phyloP scores from a whole-genome alignment of 1,140 invertebrate species.

The Hesperophylax magnus region DNA sequence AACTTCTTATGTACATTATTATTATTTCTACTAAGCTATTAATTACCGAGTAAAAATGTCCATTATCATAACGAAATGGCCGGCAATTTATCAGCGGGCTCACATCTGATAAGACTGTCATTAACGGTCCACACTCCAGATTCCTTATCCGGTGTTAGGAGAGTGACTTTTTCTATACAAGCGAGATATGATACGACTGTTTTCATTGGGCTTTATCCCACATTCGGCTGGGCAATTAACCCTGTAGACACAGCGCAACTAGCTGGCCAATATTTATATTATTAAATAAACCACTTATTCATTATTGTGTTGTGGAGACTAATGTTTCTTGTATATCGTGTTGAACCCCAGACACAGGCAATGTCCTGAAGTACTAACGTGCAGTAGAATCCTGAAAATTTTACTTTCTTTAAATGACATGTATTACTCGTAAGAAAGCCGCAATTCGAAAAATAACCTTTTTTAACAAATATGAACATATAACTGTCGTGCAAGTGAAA shows the following conservation, averaged over 20 bases:
- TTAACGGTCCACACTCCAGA: constrained; percentile 25
- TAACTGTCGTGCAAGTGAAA: too few species aligned
- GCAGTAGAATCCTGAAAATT: too few species aligned
- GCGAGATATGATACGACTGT: constrained; percentile 18
- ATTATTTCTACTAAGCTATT: constrained; percentile 17
- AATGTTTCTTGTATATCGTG: too few species aligned
- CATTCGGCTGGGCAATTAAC: neutral
- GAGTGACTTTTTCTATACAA: constrained; percentile 30
- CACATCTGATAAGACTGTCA: constrained; percentile 37
- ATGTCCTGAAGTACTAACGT: too few species aligned
- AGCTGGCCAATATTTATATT: neutral
- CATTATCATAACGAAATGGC: constrained; percentile 42
- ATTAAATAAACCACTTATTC: neutral
- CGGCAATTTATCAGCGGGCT: constrained; percentile 39
- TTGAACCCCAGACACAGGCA: too few species aligned
- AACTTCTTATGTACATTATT: neutral
- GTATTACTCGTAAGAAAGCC: too few species aligned
- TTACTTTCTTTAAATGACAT: too few species aligned
- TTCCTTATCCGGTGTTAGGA: constrained; percentile 20
- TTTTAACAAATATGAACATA: too few species aligned
- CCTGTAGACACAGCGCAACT: neutral
- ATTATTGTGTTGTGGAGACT: too few species aligned
- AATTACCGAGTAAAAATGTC: constrained; percentile 21
- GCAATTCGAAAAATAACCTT: too few species aligned
- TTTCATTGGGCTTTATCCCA: constrained; percentile 23